These are phyloP conservation scores for Halyomorpha halys DNA, from an alignment of 1,140 invertebrate species.

Conservation along the genomic window DNA sequence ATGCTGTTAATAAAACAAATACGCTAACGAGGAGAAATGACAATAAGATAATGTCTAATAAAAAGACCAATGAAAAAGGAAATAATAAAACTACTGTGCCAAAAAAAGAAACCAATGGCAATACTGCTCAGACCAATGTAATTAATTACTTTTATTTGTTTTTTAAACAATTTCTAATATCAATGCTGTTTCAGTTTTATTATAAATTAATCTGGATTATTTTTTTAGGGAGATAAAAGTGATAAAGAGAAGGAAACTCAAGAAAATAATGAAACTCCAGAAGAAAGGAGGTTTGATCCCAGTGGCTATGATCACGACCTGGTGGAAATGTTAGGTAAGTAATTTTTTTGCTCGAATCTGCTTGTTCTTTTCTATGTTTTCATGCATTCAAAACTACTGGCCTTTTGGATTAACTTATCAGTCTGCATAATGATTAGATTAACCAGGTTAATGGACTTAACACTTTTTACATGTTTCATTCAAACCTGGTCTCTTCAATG, in stretches of 20 bases:
- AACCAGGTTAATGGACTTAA: no score
- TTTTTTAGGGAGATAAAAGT: slow-evolving; percentile 39
- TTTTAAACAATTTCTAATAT: not conserved
- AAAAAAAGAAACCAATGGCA: slow-evolving; percentile 20
- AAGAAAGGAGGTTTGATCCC: slow-evolving; percentile 85
- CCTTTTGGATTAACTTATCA: no score
- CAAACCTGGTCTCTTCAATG: no score
- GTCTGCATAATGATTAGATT: no score
- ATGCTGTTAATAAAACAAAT: slow-evolving; percentile 21
- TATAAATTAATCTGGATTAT: slow-evolving; percentile 15
- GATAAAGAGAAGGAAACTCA: slow-evolving; percentile 50
- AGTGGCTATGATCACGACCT: slow-evolving; percentile 82
- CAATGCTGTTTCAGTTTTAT: slow-evolving; percentile 5
- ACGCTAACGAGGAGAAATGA: slow-evolving; percentile 35
- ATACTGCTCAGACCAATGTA: slow-evolving; percentile 4
- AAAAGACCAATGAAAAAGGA: slow-evolving; percentile 49
- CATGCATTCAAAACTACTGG: no score
- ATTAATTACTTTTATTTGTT: slow-evolving; percentile 11
- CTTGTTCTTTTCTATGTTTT: no score
- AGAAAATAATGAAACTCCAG: slow-evolving; percentile 52
- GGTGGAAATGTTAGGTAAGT: slow-evolving; percentile 76
- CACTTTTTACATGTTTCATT: no score
- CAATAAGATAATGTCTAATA: slow-evolving; percentile 36
- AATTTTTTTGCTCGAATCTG: no score
- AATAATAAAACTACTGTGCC: slow-evolving; percentile 35